A percentile compares a stretch with the other conserved stretches of the same genome.
Conservation (phyloP, 2,888 invertebrate species). For the Julus scandinavius region DNA sequence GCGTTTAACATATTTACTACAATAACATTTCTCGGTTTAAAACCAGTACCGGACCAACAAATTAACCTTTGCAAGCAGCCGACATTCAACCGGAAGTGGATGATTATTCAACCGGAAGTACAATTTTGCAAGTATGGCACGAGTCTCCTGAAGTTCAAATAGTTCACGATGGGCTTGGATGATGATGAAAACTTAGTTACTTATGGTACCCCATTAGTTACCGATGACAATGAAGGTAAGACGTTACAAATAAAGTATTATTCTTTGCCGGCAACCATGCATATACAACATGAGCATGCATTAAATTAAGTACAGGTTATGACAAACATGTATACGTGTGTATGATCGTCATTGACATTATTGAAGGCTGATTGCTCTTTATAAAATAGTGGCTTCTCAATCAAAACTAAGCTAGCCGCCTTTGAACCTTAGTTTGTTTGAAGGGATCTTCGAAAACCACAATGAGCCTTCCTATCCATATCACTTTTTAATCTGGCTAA, state of each 20-base stretch:
- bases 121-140: background rate
- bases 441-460: too few relatives aligned
- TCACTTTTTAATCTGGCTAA: background rate
- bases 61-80: background rate
- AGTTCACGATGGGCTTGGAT: background rate
- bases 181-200: conserved; percentile 76
- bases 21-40: background rate
- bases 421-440: too few relatives aligned
- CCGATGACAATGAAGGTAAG: conserved; percentile 44
- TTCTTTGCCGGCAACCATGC: background rate
- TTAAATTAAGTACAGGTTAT: too few relatives aligned
- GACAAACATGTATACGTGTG: background rate
- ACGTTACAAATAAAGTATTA: conserved; percentile 45
- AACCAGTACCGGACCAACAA: background rate
- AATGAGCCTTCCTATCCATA: too few relatives aligned
- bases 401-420: too few relatives aligned
- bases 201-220: conserved; percentile 81
- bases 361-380: too few relatives aligned
- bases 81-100: background rate
- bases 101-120: background rate
- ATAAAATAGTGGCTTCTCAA: too few relatives aligned
- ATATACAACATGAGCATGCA: background rate
- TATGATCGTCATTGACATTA: too few relatives aligned
- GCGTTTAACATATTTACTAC: background rate
- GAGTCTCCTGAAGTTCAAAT: background rate